Base-by-base conservation (phyloP, 2,113 vertebrate genomes). In the Poecile atricapillus region DNA sequence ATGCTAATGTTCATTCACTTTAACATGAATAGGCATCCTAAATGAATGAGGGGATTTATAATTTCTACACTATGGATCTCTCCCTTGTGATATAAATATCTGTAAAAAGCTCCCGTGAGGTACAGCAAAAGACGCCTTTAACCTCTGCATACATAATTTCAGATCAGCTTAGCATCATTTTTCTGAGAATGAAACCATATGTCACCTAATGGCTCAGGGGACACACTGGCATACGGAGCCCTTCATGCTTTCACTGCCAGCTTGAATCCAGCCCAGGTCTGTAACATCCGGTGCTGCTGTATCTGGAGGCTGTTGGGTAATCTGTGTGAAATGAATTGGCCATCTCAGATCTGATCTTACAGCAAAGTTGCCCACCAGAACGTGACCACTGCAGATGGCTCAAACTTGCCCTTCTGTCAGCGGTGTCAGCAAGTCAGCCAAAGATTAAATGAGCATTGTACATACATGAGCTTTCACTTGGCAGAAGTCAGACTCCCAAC, bases 81-180 rank as follows among this genome's bases (percentile, higher is more conserved):
- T 94, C 84, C 64, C 63, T 43, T 73, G 47, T 73, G 80, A 58
- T 9, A 82, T 7, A 89, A 89, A 47, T 82, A 85, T 37, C 74
- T 75, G 23, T 62, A 53, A 87, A 95, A 93, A 46, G 16, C 44
- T 91, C 87, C 55, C 50, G 0, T 1, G 15, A 83, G 74, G 19
- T 67, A 74, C 0, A 0, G 62, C 63, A 80, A 73, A 83, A 85
- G 84, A 43, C 0, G 22, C 75, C 84, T 95, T 96, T 95, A 95
- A 91, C 91, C 81, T 91, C 86, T 94, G 63, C 87, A 88, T 67
- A 63, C 39, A 73, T 83, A 93, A 87, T 95, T 93, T 91, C 85
- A 95, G 43, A 91, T 47, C 63, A 93, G 63, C 31, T 84, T 69
- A 82, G 43, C 67, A 67, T 89, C 15, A 39, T 90, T 96, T 95